Conservation (phyloP, 2,113 vertebrate genomes). For the Tupaia tana region DNA sequence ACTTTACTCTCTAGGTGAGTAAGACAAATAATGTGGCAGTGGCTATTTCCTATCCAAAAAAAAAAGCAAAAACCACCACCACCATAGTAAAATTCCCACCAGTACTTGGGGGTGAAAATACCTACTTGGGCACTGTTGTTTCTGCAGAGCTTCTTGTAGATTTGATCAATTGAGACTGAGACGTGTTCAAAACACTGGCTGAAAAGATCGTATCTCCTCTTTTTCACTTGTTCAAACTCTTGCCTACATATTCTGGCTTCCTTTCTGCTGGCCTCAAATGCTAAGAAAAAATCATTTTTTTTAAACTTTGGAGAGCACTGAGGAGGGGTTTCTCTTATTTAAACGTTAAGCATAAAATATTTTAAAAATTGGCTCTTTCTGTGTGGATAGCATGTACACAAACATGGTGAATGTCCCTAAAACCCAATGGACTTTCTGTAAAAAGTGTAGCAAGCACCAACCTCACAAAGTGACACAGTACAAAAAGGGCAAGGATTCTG, state of each 20-base stretch:
- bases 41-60: background rate
- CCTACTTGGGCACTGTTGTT: conserved; percentile 95
- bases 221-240: conserved; percentile 94
- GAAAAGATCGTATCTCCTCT: conserved; percentile 90
- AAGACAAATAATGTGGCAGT: background rate
- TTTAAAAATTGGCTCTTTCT: background rate
- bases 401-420: no score
- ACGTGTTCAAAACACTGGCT: conserved; percentile 94
- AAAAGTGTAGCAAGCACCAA: no score
- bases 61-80: background rate
- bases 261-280: conserved; percentile 92
- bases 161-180: conserved; percentile 91
- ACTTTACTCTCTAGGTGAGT: background rate
- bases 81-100: background rate
- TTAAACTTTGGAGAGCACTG: conserved; percentile 13
- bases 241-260: conserved; percentile 87
- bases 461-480: no score
- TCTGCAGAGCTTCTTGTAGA: conserved; percentile 96
- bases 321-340: conserved; percentile 7
- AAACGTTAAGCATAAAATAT: background rate
- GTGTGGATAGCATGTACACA: no score
- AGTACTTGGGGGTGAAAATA: background rate
- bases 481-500: no score
- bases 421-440: no score
- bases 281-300: conserved; percentile 82